A percentile compares a stretch with the other conserved stretches of the same genome.
These are phyloP conservation scores for Buathra laborator DNA, from an alignment of 2,888 invertebrate species.

Conservation along the genomic window DNA sequence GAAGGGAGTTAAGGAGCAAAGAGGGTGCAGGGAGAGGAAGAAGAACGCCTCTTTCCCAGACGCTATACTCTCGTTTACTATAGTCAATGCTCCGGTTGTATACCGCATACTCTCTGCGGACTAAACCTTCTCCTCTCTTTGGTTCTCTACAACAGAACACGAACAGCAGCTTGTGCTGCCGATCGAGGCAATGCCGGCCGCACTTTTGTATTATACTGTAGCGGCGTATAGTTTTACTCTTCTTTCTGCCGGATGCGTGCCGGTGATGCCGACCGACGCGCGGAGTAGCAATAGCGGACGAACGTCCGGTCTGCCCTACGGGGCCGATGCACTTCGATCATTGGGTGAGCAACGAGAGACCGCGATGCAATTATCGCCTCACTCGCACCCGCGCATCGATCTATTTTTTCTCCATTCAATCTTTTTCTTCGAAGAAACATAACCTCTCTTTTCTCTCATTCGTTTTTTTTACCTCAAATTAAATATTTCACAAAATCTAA, in stretches of 20 bases:
- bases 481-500: not conserved
- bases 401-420: slow-evolving; percentile 2
- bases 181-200: not conserved
- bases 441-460: not conserved
- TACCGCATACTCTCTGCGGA: not conserved
- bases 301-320: slow-evolving; percentile 80
- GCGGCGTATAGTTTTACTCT: slow-evolving; percentile 69
- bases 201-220: slow-evolving; percentile 25
- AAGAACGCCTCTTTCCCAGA: slow-evolving; percentile 79
- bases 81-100: not conserved
- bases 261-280: slow-evolving; percentile 67
- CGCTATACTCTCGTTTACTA: slow-evolving; percentile 29
- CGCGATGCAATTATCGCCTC: slow-evolving; percentile 39
- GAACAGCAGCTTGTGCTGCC: not conserved
- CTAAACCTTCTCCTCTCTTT: not conserved
- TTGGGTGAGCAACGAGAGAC: slow-evolving; percentile 71
- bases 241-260: slow-evolving; percentile 82
- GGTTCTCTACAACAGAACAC: not conserved
- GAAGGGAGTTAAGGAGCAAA: slow-evolving; percentile 36
- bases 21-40: slow-evolving; percentile 55
- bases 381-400: slow-evolving; percentile 54
- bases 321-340: slow-evolving; percentile 81
- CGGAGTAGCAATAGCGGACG: slow-evolving; percentile 81
- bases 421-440: not conserved
- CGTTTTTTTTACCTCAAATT: not conserved